phyloP scores from a whole-genome alignment of 1,140 invertebrate genomes.

The Lordiphosa clarofinis region DNA sequence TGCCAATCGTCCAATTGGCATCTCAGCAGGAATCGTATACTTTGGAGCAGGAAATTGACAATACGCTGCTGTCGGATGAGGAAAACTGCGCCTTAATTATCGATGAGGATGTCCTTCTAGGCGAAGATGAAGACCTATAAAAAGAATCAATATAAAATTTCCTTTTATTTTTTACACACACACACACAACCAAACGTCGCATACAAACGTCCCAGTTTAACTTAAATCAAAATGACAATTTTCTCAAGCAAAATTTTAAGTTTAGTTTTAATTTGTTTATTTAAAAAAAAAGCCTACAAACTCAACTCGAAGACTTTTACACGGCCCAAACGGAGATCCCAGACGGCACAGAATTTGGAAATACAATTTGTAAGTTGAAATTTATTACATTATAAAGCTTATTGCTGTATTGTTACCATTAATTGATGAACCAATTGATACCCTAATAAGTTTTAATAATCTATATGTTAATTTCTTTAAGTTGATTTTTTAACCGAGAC shows the following conservation, averaged over 20 bases:
- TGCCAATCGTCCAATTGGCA: background rate
- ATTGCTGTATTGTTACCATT: background rate
- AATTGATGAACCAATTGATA: no score
- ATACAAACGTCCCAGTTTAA: background rate
- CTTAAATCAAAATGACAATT: slow-evolving; percentile 11
- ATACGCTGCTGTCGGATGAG: slow-evolving; percentile 20
- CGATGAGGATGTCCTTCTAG: slow-evolving; percentile 36
- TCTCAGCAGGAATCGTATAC: no score
- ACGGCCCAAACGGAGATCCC: slow-evolving; percentile 58
- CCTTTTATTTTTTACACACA: background rate
- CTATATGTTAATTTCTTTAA: no score
- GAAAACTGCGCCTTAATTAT: slow-evolving; percentile 23
- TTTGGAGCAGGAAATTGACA: slow-evolving; percentile 1
- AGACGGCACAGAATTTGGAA: slow-evolving; percentile 62
- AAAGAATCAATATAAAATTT: background rate
- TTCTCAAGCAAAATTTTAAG: background rate
- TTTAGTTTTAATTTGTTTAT: slow-evolving; percentile 7
- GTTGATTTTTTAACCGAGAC: no score
- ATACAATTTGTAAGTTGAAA: slow-evolving; percentile 60
- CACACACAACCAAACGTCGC: slow-evolving; percentile 1
- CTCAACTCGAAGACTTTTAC: slow-evolving; percentile 75
- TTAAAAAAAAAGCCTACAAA: slow-evolving; percentile 56
- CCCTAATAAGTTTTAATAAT: no score
- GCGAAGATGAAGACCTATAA: slow-evolving; percentile 4
- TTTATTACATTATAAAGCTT: background rate